Percentiles rank a stretch among this genome's conserved stretches.
Evolutionary conservation across 2,797 vertebrate species (phyloP).

Genomic region (Lutjanus campechanus): DNA sequence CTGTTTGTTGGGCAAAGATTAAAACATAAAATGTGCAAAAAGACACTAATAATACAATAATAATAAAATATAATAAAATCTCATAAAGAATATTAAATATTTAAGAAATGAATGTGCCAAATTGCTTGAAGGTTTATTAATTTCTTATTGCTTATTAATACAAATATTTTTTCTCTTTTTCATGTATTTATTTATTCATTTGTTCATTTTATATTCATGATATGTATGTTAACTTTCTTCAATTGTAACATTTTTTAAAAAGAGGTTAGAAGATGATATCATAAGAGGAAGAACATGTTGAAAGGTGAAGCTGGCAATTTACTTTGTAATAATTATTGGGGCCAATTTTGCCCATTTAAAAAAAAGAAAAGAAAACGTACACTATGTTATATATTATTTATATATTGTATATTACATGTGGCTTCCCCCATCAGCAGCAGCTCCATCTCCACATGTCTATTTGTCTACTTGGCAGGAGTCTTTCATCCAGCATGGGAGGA

Average conservation of each 20-base stretch:
- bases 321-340: not conserved
- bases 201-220: not conserved
- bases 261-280: not conserved
- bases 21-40: too few relatives aligned
- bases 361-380: not conserved
- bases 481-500: slow-evolving; percentile 35
- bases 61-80: too few relatives aligned
- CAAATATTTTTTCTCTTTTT: not conserved
- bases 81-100: not conserved
- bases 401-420: not conserved
- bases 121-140: not conserved
- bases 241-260: not conserved
- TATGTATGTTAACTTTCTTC: not conserved
- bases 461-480: slow-evolving; percentile 37
- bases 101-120: not conserved
- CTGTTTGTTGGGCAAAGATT: too few relatives aligned
- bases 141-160: not conserved
- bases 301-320: not conserved
- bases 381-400: not conserved
- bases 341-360: not conserved
- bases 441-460: slow-evolving; percentile 9
- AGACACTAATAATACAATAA: too few relatives aligned
- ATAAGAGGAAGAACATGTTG: not conserved
- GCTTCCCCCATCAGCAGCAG: slow-evolving; percentile 10
- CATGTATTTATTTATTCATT: not conserved